Base-by-base conservation (phyloP, 2,113 vertebrate species). In the Oriolus oriolus region DNA sequence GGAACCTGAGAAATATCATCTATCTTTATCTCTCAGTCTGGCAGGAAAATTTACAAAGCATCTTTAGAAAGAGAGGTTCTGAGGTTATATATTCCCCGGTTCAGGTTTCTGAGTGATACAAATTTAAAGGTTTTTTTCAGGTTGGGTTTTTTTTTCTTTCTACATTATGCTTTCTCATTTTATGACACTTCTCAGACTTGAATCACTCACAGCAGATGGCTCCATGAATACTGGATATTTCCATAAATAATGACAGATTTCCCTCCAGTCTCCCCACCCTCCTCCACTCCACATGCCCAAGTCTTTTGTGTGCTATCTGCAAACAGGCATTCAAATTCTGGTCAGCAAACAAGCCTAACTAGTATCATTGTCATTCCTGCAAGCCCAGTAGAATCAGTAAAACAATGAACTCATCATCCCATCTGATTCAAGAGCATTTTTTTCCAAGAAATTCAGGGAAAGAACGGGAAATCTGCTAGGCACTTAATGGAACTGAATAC, bases 231-330 rank as follows among this genome's bases (percentile, higher is more conserved):
- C 79, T 83, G 87, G 84, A 79, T 93, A 96, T 97, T 97, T 97
- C 91, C 95, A 91, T 96, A 96, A 96, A 92, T 94, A 96, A 95
- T 97, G 93, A 95, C 82, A 95, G 77, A 96, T 89, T 96, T 95
- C 87, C 83, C 82, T 96, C 61, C 86, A 88, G 70, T 97, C 89
- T 92, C 89, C 69, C 91, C 91, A 94, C 95, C 95, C 88, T 96
- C 52, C 91, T 96, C 93, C 82, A 89, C 88, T 97, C 93, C 92
- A 94, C 92, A 93, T 93, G 92, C 92, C 86, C 83, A 81, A 90
- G 47, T 90, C 89, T 93, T 93, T 97, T 97, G 90, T 97, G 92
- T 84, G 16, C 64, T 94, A 87, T 94, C 56, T 90, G 83, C 90
- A 90, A 64, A 83, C 59, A 81, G 10, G 9, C 84, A 97, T 97